Conservation (phyloP, 2,888 invertebrate species). For the Leptinotarsa haldemani region DNA sequence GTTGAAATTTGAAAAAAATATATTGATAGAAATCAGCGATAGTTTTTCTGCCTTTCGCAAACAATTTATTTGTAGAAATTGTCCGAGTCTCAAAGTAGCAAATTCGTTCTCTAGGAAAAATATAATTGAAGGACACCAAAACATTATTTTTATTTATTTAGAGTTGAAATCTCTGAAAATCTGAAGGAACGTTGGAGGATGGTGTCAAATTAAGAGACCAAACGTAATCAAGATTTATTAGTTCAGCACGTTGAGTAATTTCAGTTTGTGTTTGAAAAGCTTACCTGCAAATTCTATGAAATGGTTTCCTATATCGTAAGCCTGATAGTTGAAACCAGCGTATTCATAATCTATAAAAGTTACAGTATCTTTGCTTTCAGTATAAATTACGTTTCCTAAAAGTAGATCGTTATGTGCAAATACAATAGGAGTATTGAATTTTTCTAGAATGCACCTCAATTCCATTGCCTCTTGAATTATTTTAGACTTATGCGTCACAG, state of each 20-base stretch:
- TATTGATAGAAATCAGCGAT: too few relatives aligned
- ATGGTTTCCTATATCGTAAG: slow-evolving; percentile 97
- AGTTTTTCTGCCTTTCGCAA: too few relatives aligned
- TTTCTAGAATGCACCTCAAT: slow-evolving; percentile 73
- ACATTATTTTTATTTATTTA: too few relatives aligned
- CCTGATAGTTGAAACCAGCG: slow-evolving; percentile 92
- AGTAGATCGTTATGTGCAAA: slow-evolving; percentile 98
- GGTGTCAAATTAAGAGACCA: too few relatives aligned
- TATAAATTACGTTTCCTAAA: slow-evolving; percentile 92
- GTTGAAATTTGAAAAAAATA: too few relatives aligned
- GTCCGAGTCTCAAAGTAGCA: too few relatives aligned
- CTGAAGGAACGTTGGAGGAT: too few relatives aligned
- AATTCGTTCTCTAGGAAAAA: too few relatives aligned
- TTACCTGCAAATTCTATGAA: slow-evolving; percentile 96
- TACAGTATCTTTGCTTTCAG: slow-evolving; percentile 75
- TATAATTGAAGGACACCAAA: too few relatives aligned
- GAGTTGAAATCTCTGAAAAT: too few relatives aligned
- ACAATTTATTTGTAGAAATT: too few relatives aligned
- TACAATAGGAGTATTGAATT: slow-evolving; percentile 81
- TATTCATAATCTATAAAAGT: slow-evolving; percentile 99
- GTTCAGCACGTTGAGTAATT: not conserved
- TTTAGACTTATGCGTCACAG: slow-evolving; percentile 66
- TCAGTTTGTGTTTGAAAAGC: slow-evolving; percentile 49
- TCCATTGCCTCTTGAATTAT: slow-evolving; percentile 77
- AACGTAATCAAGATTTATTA: not conserved